Evolutionary conservation across 1,140 invertebrate genomes (phyloP), one percentile per base, ranked within the genome.

Genomic region (Cherax quadricarinatus): DNA sequence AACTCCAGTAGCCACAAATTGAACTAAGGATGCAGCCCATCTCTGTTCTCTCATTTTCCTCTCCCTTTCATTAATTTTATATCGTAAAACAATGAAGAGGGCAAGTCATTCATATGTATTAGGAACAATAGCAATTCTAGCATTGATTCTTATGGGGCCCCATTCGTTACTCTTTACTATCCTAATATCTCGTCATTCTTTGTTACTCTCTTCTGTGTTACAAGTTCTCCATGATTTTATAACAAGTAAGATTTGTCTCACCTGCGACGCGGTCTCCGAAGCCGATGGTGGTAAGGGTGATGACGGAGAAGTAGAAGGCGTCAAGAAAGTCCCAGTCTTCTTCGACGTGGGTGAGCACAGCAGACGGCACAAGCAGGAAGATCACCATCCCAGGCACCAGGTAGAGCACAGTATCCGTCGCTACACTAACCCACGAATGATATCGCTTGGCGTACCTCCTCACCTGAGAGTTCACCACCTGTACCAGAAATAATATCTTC

Each of bases 301-400:
- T 96, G 93, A 96, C 96, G 93, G 95, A 96, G 92, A 96, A 96
- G 94, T 96, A 96, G 79, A 96, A 94, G n/a, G 95, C 94, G 86
- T 96, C 96, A 9, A 96, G 94, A 93, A 95, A 96, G 24, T 93
- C 93, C 96, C 96, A 96, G 4, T 94, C 94, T 88, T 96, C 96
- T 80, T 96, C 94, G 18, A 94, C 94, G 3, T 94, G 94, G 89
- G 96, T 96, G 78, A 96, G 95, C 6, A 96, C 96, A 0, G 97
- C 97, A 10, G 97, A 97, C 7, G 86, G 90, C 7, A 92, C 0
- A 0, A 87, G 12, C 60, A 92, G 70, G 21, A 96, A 91, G 18
- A 91, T 95, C 2, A 96, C 96, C n/a, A 95, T 94, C 0, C 95
- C 95, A 14, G 96, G 94, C 16, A 96, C 95, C 18, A 96, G 93